Evolutionary conservation across 1,140 invertebrate species (phyloP).

Genomic region (Zaprionus davidi): DNA sequence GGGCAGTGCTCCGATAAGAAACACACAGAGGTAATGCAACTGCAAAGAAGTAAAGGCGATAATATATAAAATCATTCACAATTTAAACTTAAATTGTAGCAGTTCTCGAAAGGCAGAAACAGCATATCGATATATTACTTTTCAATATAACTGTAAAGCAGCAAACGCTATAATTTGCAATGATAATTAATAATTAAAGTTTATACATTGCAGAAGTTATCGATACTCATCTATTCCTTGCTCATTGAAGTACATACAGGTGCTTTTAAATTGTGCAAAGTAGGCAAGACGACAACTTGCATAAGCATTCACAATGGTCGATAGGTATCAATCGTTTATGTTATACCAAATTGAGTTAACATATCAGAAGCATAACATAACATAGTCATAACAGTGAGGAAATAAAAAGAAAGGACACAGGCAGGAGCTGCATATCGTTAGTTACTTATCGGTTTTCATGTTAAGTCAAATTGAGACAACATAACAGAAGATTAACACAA

Average conservation of each 20-base stretch:
- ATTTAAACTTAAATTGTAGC: too few species aligned
- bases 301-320: neutral
- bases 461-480: neutral
- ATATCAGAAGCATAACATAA: neutral
- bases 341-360: neutral
- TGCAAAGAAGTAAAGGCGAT: slow-evolving; percentile 3
- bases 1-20: slow-evolving; percentile 60
- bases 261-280: slow-evolving; percentile 22
- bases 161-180: too few species aligned
- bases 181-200: too few species aligned
- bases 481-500: neutral
- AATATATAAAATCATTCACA: too few species aligned
- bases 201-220: too few species aligned
- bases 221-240: too few species aligned
- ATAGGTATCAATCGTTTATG: neutral
- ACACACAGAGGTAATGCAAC: slow-evolving; percentile 51
- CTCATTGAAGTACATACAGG: too few species aligned
- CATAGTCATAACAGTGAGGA: too few species aligned
- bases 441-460: neutral
- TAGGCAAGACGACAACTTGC: neutral
- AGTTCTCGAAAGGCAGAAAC: too few species aligned
- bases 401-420: too few species aligned
- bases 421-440: neutral
- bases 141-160: too few species aligned
- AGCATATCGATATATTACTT: too few species aligned